These are phyloP conservation scores for Gari tellinella DNA, from an alignment of 2,888 invertebrate species.

Conservation along the genomic window DNA sequence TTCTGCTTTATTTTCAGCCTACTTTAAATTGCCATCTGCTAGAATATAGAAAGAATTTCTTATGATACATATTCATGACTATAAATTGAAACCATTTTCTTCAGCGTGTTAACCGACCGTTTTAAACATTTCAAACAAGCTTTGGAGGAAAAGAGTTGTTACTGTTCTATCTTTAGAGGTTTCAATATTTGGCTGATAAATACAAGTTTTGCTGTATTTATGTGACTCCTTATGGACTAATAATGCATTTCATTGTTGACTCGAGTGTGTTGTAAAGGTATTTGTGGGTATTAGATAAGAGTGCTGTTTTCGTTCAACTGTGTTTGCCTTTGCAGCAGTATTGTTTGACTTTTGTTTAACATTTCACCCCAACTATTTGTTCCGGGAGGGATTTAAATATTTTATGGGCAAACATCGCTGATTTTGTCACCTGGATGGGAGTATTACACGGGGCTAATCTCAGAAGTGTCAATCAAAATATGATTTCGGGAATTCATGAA, in stretches of 20 bases:
- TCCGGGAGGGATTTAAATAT: slow-evolving; percentile 3
- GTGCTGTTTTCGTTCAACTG: background rate
- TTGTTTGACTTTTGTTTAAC: slow-evolving; percentile 28
- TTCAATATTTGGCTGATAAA: too few species aligned
- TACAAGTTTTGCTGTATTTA: too few species aligned
- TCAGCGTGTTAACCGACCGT: too few species aligned
- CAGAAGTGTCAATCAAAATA: slow-evolving; percentile 19
- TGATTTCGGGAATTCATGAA: too few species aligned
- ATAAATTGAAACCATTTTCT: too few species aligned
- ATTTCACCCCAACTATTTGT: slow-evolving; percentile 29
- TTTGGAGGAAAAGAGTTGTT: too few species aligned
- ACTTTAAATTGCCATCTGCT: too few species aligned
- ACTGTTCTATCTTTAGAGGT: too few species aligned
- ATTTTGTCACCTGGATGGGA: slow-evolving; percentile 20
- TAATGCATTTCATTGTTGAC: slow-evolving; percentile 17
- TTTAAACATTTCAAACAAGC: too few species aligned
- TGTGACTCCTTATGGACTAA: background rate
- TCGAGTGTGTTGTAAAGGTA: background rate
- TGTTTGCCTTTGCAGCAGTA: slow-evolving; percentile 24
- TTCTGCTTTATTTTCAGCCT: too few species aligned
- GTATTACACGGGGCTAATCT: slow-evolving; percentile 7
- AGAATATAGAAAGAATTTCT: too few species aligned
- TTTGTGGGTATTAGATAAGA: slow-evolving; percentile 11
- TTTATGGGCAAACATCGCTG: slow-evolving; percentile 1
- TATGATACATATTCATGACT: too few species aligned